Evolutionary conservation across 2,888 invertebrate species (phyloP).

Genomic region (Deilephila porcellus): DNA sequence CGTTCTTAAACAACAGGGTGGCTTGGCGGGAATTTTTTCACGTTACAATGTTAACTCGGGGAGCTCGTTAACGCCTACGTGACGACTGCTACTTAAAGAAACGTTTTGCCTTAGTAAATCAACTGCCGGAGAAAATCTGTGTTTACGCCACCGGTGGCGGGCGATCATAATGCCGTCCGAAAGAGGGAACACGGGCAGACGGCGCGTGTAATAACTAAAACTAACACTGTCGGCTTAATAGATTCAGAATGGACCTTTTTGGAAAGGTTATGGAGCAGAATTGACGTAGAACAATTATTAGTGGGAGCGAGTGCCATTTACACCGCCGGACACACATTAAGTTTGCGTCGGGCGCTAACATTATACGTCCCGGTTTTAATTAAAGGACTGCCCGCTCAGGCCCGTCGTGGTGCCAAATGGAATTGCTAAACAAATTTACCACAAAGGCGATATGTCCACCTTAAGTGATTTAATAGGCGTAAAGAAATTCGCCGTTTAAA

Average conservation of each 20-base stretch:
- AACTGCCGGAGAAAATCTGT: slow-evolving; percentile 65
- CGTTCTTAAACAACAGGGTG: slow-evolving; percentile 36
- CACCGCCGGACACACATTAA: slow-evolving; percentile 80
- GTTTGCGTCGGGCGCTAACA: slow-evolving; percentile 77
- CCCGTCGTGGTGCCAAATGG: slow-evolving; percentile 75
- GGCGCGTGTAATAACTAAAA: slow-evolving; percentile 37
- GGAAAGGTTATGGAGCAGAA: slow-evolving; percentile 61
- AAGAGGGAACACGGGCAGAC: background rate
- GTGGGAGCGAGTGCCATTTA: slow-evolving; percentile 74
- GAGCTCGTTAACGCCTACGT: slow-evolving; percentile 81
- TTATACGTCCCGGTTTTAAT: slow-evolving; percentile 82
- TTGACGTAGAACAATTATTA: slow-evolving; percentile 80
- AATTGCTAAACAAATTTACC: slow-evolving; percentile 85
- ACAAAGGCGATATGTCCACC: slow-evolving; percentile 82
- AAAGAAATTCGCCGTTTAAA: slow-evolving; percentile 80
- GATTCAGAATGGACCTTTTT: slow-evolving; percentile 42
- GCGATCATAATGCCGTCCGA: background rate
- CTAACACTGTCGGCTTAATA: slow-evolving; percentile 37
- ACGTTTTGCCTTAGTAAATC: slow-evolving; percentile 68
- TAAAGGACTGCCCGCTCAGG: slow-evolving; percentile 80
- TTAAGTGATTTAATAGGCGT: slow-evolving; percentile 85
- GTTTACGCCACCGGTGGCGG: slow-evolving; percentile 36
- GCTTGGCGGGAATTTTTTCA: slow-evolving; percentile 67
- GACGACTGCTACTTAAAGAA: slow-evolving; percentile 76
- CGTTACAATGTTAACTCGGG: slow-evolving; percentile 79